Evolutionary conservation across 2,113 vertebrate species (phyloP).

Genomic region (Lates calcarifer): DNA sequence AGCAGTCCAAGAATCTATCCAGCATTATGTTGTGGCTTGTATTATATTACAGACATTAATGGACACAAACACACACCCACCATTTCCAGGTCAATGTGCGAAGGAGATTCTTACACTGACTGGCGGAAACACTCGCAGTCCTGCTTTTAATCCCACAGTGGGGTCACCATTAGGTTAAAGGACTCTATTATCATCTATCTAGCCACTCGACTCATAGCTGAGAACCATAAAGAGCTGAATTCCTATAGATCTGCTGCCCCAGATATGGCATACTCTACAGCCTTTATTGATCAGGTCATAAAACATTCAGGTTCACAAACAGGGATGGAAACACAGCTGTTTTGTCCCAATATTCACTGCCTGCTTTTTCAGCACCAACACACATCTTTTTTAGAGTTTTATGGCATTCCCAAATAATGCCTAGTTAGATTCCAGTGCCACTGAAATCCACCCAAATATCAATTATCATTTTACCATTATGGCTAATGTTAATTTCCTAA

Average conservation of each 20-base stretch:
- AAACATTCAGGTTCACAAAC: slow-evolving; percentile 50
- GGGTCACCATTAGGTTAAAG: slow-evolving; percentile 67
- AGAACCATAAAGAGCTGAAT: slow-evolving; percentile 61
- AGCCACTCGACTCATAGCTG: slow-evolving; percentile 35
- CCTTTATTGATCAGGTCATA: slow-evolving; percentile 64
- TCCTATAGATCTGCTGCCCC: slow-evolving; percentile 55
- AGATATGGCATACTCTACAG: slow-evolving; percentile 31
- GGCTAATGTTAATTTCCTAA: not conserved
- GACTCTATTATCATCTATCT: slow-evolving; percentile 61
- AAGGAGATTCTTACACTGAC: slow-evolving; percentile 39
- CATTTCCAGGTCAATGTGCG: not conserved
- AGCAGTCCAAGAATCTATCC: slow-evolving; percentile 20
- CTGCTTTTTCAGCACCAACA: slow-evolving; percentile 23
- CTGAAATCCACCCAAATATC: not conserved
- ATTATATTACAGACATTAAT: slow-evolving; percentile 26
- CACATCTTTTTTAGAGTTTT: slow-evolving; percentile 4
- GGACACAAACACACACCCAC: slow-evolving; percentile 14
- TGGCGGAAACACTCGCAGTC: slow-evolving; percentile 27
- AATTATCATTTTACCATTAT: not conserved
- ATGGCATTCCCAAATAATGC: not conserved
- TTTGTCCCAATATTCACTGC: slow-evolving; percentile 32
- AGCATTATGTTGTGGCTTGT: slow-evolving; percentile 12
- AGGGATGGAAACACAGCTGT: slow-evolving; percentile 30
- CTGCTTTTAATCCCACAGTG: slow-evolving; percentile 44
- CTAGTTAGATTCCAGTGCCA: not conserved